Evolutionary conservation across 2,113 vertebrate species (phyloP).

Genomic region (Myocastor coypus): DNA sequence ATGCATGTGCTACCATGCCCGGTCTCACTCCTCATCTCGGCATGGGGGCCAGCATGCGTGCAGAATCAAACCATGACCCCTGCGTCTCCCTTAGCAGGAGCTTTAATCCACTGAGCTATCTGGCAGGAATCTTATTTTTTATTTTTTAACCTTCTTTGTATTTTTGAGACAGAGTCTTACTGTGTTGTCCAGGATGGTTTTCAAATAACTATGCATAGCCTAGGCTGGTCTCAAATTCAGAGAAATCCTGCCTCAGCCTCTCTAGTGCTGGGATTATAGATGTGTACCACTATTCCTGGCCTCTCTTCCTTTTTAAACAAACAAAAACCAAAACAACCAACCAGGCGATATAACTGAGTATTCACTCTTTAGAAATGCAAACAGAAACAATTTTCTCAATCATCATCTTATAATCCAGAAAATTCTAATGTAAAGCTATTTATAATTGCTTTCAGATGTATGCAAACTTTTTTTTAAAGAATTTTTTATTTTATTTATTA

Average conservation of each 20-base stretch:
- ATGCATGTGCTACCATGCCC: too few relatives aligned
- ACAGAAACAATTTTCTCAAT: neutral
- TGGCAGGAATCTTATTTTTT: neutral
- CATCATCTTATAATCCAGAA: neutral
- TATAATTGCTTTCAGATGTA: neutral
- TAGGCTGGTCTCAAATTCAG: neutral
- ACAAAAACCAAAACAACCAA: neutral
- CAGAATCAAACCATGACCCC: too few relatives aligned
- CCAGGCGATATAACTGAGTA: accelerated
- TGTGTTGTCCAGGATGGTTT: neutral
- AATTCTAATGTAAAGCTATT: neutral
- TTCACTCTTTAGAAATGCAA: neutral
- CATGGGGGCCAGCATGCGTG: too few relatives aligned
- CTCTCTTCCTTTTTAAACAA: neutral
- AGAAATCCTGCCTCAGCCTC: neutral
- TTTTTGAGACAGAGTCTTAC: neutral
- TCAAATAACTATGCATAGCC: neutral
- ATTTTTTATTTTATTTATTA: too few relatives aligned
- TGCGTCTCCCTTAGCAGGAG: too few relatives aligned
- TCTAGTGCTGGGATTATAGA: neutral
- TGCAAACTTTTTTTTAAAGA: too few relatives aligned
- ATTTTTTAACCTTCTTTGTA: neutral
- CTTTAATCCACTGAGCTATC: too few relatives aligned
- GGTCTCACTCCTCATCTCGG: too few relatives aligned
- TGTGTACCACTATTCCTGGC: neutral